Evolutionary conservation across 2,797 vertebrate species (phyloP).

Genomic region (Rhabdomys pumilio): DNA sequence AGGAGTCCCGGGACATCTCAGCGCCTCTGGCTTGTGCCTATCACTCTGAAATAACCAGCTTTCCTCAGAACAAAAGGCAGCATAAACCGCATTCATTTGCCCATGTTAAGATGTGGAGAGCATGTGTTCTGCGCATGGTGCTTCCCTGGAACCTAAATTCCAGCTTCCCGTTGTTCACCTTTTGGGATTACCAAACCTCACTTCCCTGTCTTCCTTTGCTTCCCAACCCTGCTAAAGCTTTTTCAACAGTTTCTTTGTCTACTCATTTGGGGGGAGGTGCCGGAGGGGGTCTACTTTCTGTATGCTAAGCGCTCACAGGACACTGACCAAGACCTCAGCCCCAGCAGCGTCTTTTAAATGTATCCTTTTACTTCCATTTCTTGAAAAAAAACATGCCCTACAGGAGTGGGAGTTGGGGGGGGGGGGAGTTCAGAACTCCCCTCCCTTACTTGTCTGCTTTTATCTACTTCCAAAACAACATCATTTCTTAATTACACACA

Average conservation of each 20-base stretch:
- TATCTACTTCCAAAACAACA: neutral
- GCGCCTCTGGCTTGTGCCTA: neutral
- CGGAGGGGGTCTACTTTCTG: too few relatives aligned
- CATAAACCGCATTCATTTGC: too few relatives aligned
- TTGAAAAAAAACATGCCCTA: neutral
- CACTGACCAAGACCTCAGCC: neutral
- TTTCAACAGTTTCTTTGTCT: neutral
- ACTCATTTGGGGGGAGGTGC: too few relatives aligned
- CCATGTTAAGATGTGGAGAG: neutral
- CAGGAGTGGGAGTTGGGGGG: neutral
- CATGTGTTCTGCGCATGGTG: neutral
- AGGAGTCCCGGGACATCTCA: neutral
- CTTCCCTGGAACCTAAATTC: neutral
- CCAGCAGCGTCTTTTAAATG: neutral
- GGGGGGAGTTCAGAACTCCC: neutral
- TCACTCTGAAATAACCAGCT: neutral
- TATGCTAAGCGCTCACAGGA: too few relatives aligned
- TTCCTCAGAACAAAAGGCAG: neutral
- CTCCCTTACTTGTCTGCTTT: neutral
- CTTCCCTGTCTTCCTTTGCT: neutral
- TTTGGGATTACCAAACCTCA: neutral
- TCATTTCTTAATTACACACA: neutral
- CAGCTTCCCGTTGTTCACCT: neutral
- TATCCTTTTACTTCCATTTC: neutral
- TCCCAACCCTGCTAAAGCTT: neutral